phyloP scores from a whole-genome alignment of 2,888 invertebrate species.

The Drosophila lutescens region DNA sequence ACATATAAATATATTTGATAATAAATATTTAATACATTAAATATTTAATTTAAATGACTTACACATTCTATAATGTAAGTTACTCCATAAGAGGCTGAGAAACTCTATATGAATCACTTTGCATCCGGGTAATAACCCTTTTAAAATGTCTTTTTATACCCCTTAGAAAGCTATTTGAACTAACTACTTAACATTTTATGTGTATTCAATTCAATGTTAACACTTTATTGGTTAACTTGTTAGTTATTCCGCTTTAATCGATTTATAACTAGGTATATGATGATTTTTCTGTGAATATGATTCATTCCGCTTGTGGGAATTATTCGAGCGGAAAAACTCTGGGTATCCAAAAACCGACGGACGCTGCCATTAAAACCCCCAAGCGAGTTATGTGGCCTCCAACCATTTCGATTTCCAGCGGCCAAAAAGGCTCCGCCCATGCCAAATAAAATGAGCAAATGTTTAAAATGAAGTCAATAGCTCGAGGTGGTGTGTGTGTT shows the following conservation, averaged over 20 bases:
- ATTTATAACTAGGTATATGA: neutral
- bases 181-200: neutral
- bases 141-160: neutral
- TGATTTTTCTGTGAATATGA: neutral
- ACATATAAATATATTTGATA: too few relatives aligned
- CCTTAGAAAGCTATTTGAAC: neutral
- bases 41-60: too few relatives aligned
- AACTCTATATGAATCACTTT: neutral
- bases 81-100: neutral
- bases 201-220: neutral
- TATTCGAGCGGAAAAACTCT: neutral
- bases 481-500: constrained; percentile 22
- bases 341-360: constrained; percentile 11
- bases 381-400: constrained; percentile 24
- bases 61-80: neutral
- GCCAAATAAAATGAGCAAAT: constrained; percentile 67
- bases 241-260: neutral
- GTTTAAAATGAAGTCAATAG: constrained; percentile 76
- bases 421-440: constrained; percentile 66
- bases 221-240: neutral
- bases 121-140: neutral
- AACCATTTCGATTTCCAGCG: constrained; percentile 47
- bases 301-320: neutral
- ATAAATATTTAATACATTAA: too few relatives aligned
- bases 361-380: neutral